A percentile compares a stretch with the other conserved stretches of the same genome.
These are phyloP conservation scores for Gasterosteus aculeatus DNA, from an alignment of 2,113 vertebrate genomes.

Conservation along the genomic window DNA sequence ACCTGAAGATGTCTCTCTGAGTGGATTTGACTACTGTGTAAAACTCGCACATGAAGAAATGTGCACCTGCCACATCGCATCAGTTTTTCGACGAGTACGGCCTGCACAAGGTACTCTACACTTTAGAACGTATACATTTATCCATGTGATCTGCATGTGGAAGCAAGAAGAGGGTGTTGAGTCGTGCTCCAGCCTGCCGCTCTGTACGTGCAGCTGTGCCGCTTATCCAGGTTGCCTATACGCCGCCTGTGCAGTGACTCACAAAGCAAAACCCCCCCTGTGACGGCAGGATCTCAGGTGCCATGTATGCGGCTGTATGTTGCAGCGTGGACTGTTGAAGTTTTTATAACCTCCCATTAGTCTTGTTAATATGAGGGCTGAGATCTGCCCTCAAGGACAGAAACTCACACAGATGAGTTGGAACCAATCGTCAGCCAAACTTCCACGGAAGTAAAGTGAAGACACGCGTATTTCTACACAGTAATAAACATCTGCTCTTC, in stretches of 20 bases:
- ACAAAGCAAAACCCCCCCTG: not conserved
- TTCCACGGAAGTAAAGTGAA: not conserved
- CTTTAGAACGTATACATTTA: conserved; percentile 22
- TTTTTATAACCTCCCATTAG: not conserved
- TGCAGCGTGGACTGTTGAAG: not conserved
- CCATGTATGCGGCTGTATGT: not conserved
- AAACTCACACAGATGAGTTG: not conserved
- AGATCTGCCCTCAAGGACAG: not conserved
- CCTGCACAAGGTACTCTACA: conserved; percentile 1
- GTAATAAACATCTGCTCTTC: not conserved
- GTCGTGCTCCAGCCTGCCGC: conserved; percentile 26
- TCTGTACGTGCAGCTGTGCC: conserved; percentile 33
- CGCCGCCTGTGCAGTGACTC: conserved; percentile 31
- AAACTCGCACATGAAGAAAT: not conserved
- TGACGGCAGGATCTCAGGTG: conserved; percentile 14
- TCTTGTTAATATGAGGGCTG: not conserved
- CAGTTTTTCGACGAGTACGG: not conserved
- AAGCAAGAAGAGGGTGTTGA: not conserved
- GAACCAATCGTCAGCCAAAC: not conserved
- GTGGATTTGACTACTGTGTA: not conserved
- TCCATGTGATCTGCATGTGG: conserved; percentile 4
- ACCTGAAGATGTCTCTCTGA: too few species aligned
- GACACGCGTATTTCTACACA: not conserved
- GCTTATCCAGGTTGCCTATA: conserved; percentile 27
- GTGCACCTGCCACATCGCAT: not conserved